These are phyloP conservation scores for Euplexia lucipara DNA, from an alignment of 2,888 invertebrate genomes.

Conservation along the genomic window DNA sequence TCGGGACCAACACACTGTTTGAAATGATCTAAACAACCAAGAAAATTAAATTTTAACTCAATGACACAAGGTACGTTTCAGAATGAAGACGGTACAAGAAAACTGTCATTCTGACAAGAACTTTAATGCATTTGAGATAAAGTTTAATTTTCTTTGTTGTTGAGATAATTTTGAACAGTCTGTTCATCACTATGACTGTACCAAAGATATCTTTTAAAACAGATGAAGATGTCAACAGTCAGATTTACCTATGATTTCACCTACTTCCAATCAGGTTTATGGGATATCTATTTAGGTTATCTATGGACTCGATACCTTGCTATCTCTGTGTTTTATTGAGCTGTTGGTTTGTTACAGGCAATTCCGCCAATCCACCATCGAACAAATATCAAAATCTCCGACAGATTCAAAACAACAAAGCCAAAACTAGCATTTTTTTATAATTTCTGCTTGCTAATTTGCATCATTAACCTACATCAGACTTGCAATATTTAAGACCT, in stretches of 20 bases:
- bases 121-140: too few species aligned
- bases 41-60: too few species aligned
- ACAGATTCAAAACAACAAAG: not conserved
- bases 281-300: conserved; percentile 31
- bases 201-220: conserved; percentile 20
- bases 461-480: not conserved
- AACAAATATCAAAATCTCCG: not conserved
- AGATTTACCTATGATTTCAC: conserved; percentile 4
- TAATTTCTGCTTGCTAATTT: conserved; percentile 5
- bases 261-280: not conserved
- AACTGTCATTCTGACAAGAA: too few species aligned
- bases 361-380: not conserved
- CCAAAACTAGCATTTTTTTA: not conserved
- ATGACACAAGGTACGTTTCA: too few species aligned
- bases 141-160: too few species aligned
- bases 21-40: too few species aligned
- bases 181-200: too few species aligned
- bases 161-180: too few species aligned
- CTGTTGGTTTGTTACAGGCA: not conserved
- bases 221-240: conserved; percentile 19
- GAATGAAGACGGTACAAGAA: too few species aligned
- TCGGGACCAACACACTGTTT: too few species aligned
- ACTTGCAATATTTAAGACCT: not conserved
- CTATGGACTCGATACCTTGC: conserved; percentile 8
- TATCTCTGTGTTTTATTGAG: conserved; percentile 12